Conservation (phyloP, 2,888 invertebrate genomes). For the Ceraclea dissimilis region DNA sequence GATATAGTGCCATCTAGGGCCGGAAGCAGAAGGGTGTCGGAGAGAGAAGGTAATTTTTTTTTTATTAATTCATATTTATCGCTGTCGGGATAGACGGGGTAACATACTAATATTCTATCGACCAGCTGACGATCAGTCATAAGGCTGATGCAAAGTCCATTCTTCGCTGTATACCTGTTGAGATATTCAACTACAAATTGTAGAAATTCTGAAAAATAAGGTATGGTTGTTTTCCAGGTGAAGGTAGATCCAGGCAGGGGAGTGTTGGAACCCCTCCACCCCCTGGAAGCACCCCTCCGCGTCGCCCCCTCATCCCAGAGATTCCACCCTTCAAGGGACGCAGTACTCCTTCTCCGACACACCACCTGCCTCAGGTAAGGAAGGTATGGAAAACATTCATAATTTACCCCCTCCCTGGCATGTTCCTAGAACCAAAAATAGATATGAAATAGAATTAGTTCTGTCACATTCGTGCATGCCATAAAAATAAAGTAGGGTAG, state of each 20-base stretch:
- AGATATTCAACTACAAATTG: too few species aligned
- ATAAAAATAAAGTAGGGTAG: too few species aligned
- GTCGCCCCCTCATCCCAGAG: slow-evolving; percentile 37
- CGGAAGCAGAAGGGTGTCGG: slow-evolving; percentile 39
- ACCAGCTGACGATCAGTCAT: too few species aligned
- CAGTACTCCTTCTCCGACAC: slow-evolving; percentile 21
- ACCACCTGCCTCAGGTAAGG: slow-evolving; percentile 17
- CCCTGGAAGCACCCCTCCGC: slow-evolving; percentile 22
- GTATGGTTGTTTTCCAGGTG: slow-evolving; percentile 10
- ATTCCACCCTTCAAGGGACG: slow-evolving; percentile 43
- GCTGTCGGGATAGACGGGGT: too few species aligned
- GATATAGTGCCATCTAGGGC: slow-evolving; percentile 28
- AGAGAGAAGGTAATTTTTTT: slow-evolving; percentile 27
- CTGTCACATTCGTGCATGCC: too few species aligned
- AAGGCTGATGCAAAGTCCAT: too few species aligned
- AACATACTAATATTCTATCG: too few species aligned
- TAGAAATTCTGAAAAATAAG: too few species aligned
- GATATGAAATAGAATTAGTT: too few species aligned
- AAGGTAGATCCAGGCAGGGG: slow-evolving; percentile 23
- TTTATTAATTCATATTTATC: background rate
- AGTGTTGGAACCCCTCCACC: slow-evolving; percentile 22
- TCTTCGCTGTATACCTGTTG: too few species aligned
- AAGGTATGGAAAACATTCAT: background rate
- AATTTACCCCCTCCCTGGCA: background rate
- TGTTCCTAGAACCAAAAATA: too few species aligned